Base-by-base conservation (phyloP, 23 tunicate species). In the Ciona savignyi region DNA sequence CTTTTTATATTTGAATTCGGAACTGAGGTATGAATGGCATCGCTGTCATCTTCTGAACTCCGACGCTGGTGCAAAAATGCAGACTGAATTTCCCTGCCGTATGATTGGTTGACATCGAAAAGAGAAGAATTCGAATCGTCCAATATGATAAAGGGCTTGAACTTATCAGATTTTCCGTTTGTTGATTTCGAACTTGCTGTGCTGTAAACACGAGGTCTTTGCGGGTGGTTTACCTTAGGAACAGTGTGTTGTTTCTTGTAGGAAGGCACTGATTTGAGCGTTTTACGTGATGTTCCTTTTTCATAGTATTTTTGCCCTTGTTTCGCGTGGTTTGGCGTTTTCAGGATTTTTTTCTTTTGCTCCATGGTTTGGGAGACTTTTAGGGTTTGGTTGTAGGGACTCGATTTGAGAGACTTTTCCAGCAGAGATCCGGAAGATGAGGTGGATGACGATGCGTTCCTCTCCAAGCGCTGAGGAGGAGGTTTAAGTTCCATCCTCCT, bases 11-110 rank as follows among this genome's bases (percentile, higher is more conserved):
- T 42, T 9, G 56, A 42, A 42, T 42, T 42, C 15, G 56, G 15
- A 42, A 15, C 15, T 42, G 56, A 42, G 15, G 11, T 42, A 15
- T 15, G 9, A 6, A 9, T 42, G 9, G 15, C 15, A 15, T 42
- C 28, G 4, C 26, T n/a, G 27, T 63, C 28, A 4, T 71, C n/a
- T 23, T 77, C 72, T 26, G 32, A 34, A 34, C 31, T n/a, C 30
- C 63, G 81, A 24, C 70, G 67, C 3, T 66, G 81, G 2, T 65
- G 72, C 1, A 77, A 34, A 66, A 77, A 77, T 23, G 81, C 34
- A 2, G 81, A 60, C 25, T 77, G 81, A 24, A 77, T 35, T 26
- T 77, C 34, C 49, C 34, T 9, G 4, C 35, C 26, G 81, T 77
- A 77, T 19, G 61, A 65, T 23, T 66, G 35, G 9, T 42, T 77